Evolutionary conservation across 2,888 invertebrate species (phyloP).

Genomic region (Sminthurinus aureus): DNA sequence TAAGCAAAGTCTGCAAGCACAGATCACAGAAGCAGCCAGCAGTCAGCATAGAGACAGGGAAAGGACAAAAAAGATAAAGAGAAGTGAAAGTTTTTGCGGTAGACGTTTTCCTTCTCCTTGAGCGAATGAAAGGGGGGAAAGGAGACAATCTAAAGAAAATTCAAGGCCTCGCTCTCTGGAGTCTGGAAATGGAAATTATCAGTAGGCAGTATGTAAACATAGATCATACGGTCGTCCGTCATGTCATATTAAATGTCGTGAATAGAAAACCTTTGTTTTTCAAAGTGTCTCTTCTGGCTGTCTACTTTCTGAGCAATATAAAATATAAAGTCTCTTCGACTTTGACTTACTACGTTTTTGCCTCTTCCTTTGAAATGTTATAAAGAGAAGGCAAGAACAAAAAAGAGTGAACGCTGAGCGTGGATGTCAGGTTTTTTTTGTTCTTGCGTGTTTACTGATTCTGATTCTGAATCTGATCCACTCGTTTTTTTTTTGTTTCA

Average conservation of each 20-base stretch:
- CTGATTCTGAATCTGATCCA: too few relatives aligned
- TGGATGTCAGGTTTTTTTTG: not conserved
- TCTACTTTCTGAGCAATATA: not conserved
- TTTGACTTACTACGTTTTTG: not conserved
- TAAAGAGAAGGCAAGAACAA: too few relatives aligned
- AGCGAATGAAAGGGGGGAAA: too few relatives aligned
- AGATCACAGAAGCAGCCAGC: not conserved
- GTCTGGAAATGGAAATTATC: too few relatives aligned
- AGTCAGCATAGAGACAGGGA: not conserved
- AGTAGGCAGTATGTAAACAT: not conserved
- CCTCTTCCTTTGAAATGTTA: too few relatives aligned
- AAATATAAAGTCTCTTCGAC: not conserved
- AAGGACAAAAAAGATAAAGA: not conserved
- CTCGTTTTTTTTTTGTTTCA: too few relatives aligned
- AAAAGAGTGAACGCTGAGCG: not conserved
- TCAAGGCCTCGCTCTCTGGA: too few relatives aligned
- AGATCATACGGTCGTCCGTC: not conserved
- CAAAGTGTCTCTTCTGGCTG: not conserved
- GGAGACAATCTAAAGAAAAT: too few relatives aligned
- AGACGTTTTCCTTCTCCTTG: too few relatives aligned
- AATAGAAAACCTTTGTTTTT: not conserved
- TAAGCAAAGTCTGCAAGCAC: not conserved
- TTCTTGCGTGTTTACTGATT: too few relatives aligned
- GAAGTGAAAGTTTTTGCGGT: not conserved
- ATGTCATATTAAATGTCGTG: constrained; percentile 6